Evolutionary conservation across 1,140 invertebrate genomes (phyloP).

Genomic region (Neoseiulus cucumeris): DNA sequence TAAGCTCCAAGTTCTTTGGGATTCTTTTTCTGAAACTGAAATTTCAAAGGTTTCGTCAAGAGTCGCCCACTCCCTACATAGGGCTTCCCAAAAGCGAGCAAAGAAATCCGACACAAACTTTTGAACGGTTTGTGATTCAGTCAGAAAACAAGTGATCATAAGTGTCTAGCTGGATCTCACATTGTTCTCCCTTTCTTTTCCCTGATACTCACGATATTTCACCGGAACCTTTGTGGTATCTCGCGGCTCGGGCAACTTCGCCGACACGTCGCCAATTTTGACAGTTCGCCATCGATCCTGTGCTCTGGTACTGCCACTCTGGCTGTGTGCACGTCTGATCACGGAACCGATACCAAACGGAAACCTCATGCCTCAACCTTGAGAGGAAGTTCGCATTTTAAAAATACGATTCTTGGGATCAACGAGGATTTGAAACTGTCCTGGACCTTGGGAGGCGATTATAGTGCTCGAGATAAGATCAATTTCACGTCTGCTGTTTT

Average conservation of each 20-base stretch:
- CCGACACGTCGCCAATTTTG: background rate
- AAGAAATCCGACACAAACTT: constrained; percentile 13
- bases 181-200: background rate
- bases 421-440: too few relatives aligned
- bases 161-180: background rate
- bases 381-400: background rate
- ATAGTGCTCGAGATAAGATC: too few relatives aligned
- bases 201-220: background rate
- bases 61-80: constrained; percentile 54
- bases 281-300: background rate
- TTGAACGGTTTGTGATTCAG: background rate
- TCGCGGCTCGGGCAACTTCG: background rate
- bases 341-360: background rate
- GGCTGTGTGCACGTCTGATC: background rate
- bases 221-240: background rate
- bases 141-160: background rate
- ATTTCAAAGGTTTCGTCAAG: constrained; percentile 21
- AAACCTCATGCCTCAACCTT: background rate
- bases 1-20: constrained; percentile 51
- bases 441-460: too few relatives aligned
- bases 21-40: constrained; percentile 61
- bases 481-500: too few relatives aligned
- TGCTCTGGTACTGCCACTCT: background rate
- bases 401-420: too few relatives aligned
- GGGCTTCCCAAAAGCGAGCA: constrained; percentile 33